A percentile compares a stretch with the other conserved stretches of the same genome.
phyloP scores from a whole-genome alignment of 2,888 invertebrate species.

The Cyaniris semiargus region DNA sequence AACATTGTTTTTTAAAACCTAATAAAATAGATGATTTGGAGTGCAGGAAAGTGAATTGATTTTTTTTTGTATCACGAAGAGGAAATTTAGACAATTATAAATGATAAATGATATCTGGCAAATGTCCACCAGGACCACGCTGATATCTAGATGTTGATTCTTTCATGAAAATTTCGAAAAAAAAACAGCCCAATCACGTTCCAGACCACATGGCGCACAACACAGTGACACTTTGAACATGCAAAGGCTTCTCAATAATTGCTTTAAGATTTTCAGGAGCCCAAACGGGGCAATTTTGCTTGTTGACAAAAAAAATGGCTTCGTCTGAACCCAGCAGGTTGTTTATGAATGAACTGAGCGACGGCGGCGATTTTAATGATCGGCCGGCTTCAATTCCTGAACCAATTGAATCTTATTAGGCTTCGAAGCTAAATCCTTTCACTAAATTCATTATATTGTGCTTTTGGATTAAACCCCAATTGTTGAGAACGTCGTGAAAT shows the following conservation, averaged over 20 bases:
- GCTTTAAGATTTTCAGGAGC: conserved; percentile 33
- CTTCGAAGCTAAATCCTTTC: background rate
- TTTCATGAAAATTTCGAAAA: background rate
- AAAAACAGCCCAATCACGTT: conserved; percentile 36
- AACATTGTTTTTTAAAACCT: no score
- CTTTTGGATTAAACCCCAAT: background rate
- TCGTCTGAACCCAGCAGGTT: conserved; percentile 27
- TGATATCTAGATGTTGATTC: no score
- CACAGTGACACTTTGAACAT: conserved; percentile 36
- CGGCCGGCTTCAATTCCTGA: background rate
- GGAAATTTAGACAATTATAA: no score
- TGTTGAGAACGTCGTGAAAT: background rate
- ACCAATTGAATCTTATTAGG: background rate
- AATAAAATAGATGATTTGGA: no score
- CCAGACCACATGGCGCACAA: conserved; percentile 35
- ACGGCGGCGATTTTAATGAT: background rate
- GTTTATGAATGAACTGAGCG: background rate
- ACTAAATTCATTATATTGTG: background rate
- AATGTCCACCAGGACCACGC: no score
- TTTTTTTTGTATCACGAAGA: no score
- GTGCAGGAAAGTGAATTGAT: no score
- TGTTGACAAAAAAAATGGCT: conserved; percentile 34
- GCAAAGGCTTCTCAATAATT: conserved; percentile 35
- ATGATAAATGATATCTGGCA: no score
- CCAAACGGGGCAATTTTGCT: conserved; percentile 38